These are phyloP conservation scores for Eurytoma adleriae DNA, from an alignment of 2,888 invertebrate species.

Conservation along the genomic window DNA sequence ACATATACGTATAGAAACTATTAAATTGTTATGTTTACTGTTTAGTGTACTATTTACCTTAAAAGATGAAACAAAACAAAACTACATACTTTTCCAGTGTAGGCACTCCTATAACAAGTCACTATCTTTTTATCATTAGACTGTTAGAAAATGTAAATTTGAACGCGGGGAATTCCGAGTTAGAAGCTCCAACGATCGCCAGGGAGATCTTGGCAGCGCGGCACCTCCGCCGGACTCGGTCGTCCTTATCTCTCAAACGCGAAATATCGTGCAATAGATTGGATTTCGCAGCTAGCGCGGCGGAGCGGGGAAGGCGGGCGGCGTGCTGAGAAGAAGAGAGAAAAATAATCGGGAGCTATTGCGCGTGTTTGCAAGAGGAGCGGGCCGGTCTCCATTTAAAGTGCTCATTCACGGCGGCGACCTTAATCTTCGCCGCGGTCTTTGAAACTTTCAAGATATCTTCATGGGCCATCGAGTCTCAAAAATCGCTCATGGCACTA, in stretches of 20 bases:
- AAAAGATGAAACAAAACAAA: too few species aligned
- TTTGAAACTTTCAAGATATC: slow-evolving; percentile 57
- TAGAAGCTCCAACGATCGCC: too few species aligned
- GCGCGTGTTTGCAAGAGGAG: slow-evolving; percentile 30
- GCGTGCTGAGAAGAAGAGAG: background rate
- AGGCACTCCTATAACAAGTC: too few species aligned
- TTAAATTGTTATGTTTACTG: too few species aligned
- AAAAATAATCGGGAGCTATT: slow-evolving; percentile 41
- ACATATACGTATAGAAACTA: too few species aligned
- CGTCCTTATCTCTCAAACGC: background rate
- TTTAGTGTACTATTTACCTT: too few species aligned
- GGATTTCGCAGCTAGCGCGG: background rate
- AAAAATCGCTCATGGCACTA: slow-evolving; percentile 61
- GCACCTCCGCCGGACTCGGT: too few species aligned
- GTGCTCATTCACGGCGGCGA: slow-evolving; percentile 57
- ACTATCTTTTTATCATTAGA: too few species aligned
- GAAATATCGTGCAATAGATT: slow-evolving; percentile 14
- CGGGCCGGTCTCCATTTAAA: slow-evolving; percentile 43
- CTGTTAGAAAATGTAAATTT: too few species aligned
- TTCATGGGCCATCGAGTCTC: slow-evolving; percentile 54
- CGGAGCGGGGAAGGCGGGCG: background rate
- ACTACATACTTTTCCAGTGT: too few species aligned
- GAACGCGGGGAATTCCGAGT: too few species aligned
- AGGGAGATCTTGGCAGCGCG: too few species aligned
- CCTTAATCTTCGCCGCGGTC: slow-evolving; percentile 56